Evolutionary conservation across 2,888 invertebrate species (phyloP), one percentile per base, ranked within the genome.

Genomic region (Erebia palarica): DNA sequence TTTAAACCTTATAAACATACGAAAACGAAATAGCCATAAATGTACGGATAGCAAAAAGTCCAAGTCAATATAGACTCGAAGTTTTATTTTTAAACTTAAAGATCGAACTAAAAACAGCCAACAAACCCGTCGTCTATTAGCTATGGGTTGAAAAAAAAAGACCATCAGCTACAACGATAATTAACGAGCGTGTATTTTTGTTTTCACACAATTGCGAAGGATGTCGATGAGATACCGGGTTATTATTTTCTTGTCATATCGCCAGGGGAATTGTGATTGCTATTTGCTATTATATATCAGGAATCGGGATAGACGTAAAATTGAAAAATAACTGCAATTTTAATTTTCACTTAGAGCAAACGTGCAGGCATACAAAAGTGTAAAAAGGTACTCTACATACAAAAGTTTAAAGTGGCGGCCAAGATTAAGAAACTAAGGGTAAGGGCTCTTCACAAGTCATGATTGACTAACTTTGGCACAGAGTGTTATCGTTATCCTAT

Each of bases 31-130:
- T 47, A 47, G 13, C 11, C 11, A 47, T 44, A 44, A 44, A 11
- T 11, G 44, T 44, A 44, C 10, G 10, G 8, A 44, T n/a, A 51
- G 51, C 53, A 53, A 53, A 53, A 16, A 53, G n/a, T 8, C 53
- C 7, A 11, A n/a, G 16, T n/a, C 16, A 7, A 53, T 57, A 57
- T 10, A 58, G 7, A 21, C 4, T n/a, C 5, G 9, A 44, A n/a
- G 51, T 16, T 57, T 21, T 60, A 60, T 60, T 60, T 58, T 60
- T 42, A 58, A 60, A 42, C 60, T n/a, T 11, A 42, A 14, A 8
- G 16, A 60, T 42, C 42, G 60, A n/a, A n/a, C 60, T 60, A 60
- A 16, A 42, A 60, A 44, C 16, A 36, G 42, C 16, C 10, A 60
- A 14, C 14, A 60, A 60, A 42, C 60, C 60, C 10, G 60, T 60